These are phyloP conservation scores for Acanthosepion pharaonis DNA, from an alignment of 2,888 invertebrate species.

Conservation along the genomic window DNA sequence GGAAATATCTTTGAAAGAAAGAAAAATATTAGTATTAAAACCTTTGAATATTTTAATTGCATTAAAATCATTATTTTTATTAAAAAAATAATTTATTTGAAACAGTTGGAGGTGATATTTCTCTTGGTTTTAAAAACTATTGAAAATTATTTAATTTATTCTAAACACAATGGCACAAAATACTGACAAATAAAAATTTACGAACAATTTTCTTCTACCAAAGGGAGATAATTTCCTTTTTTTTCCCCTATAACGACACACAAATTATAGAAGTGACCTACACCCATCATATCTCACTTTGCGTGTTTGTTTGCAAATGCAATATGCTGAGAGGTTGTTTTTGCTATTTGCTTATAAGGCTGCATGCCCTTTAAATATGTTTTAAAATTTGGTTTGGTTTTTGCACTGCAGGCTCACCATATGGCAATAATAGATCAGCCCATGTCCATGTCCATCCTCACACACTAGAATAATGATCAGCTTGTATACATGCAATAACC, in stretches of 20 bases:
- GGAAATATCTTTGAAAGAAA: too few species aligned
- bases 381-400: too few species aligned
- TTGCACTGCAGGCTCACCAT: constrained; percentile 41
- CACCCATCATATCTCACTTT: neutral
- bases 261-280: neutral
- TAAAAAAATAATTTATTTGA: too few species aligned
- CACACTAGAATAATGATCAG: constrained; percentile 46
- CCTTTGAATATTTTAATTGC: too few species aligned
- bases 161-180: neutral
- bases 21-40: too few species aligned
- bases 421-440: constrained; percentile 39
- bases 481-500: constrained; percentile 43
- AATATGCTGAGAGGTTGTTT: neutral
- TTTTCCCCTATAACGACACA: neutral
- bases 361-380: constrained; percentile 38
- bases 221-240: neutral
- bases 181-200: neutral
- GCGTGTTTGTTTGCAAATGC: constrained; percentile 33
- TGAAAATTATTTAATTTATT: too few species aligned
- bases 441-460: constrained; percentile 39
- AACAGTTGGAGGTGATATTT: too few species aligned
- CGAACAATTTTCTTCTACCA: neutral
- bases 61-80: too few species aligned
- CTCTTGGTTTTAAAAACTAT: too few species aligned
- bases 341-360: neutral